These are phyloP conservation scores for Sandelia bainsii DNA, from an alignment of 2,797 vertebrate genomes.

Conservation along the genomic window DNA sequence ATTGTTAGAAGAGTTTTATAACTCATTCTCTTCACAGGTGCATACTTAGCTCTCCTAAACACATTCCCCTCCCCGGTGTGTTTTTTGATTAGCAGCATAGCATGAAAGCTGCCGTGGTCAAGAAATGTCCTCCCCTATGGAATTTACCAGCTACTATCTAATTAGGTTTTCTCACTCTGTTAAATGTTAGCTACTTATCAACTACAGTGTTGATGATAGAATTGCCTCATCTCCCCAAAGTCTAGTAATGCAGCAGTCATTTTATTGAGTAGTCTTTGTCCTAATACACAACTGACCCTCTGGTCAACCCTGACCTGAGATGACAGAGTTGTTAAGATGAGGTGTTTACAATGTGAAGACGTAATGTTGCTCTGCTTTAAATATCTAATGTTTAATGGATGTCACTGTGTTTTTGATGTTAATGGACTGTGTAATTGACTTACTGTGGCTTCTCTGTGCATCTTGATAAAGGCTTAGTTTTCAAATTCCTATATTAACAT, in stretches of 20 bases:
- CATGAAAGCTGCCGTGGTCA: conserved; percentile 68
- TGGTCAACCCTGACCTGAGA: conserved; percentile 15
- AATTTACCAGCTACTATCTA: conserved; percentile 80
- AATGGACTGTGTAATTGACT: conserved; percentile 40
- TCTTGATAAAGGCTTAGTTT: conserved; percentile 26
- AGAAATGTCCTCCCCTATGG: conserved; percentile 48
- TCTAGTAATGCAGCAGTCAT: conserved; percentile 14
- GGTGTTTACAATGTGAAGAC: conserved; percentile 31
- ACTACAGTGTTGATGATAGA: conserved; percentile 15
- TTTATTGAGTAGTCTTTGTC: conserved; percentile 27
- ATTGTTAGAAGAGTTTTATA: conserved; percentile 22
- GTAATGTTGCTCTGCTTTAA: conserved; percentile 29
- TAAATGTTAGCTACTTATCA: conserved; percentile 53
- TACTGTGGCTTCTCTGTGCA: conserved; percentile 28
- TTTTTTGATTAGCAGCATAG: conserved; percentile 82
- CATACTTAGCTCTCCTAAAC: conserved; percentile 61
- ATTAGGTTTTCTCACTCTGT: conserved; percentile 65
- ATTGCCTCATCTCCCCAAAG: conserved; percentile 4
- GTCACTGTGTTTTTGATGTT: conserved; percentile 37
- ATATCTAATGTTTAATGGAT: conserved; percentile 28
- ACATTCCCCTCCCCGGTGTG: conserved; percentile 81
- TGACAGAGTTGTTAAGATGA: conserved; percentile 13
- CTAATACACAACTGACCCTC: conserved; percentile 11
- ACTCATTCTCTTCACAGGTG: conserved; percentile 37
- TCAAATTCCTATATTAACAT: conserved; percentile 13